These are phyloP conservation scores for Acronicta psi DNA, from an alignment of 2,888 invertebrate genomes.

Conservation along the genomic window DNA sequence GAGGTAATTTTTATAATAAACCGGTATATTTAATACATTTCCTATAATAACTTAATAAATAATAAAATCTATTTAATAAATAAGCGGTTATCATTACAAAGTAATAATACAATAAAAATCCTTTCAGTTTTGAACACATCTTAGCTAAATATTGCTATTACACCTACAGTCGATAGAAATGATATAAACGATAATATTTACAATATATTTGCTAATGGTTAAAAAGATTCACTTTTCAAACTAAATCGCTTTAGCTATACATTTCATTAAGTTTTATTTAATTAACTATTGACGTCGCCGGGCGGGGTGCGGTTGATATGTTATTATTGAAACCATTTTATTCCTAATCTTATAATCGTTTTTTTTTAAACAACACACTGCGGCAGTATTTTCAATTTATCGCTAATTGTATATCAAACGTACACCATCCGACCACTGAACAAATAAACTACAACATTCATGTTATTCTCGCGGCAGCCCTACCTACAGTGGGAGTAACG, in stretches of 20 bases:
- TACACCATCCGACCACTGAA: conserved; percentile 31
- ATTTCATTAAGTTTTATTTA: conserved; percentile 64
- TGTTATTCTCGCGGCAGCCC: conserved; percentile 36
- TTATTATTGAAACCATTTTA: conserved; percentile 1
- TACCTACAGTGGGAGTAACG: not conserved
- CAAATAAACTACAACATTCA: conserved; percentile 49
- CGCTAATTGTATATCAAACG: not conserved
- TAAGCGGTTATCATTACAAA: conserved; percentile 76
- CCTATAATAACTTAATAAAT: conserved; percentile 79
- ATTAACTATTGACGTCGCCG: conserved; percentile 63
- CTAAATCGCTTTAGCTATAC: conserved; percentile 74
- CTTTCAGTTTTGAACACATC: conserved; percentile 86
- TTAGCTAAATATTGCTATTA: conserved; percentile 86
- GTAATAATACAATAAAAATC: conserved; percentile 75
- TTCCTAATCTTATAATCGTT: conserved; percentile 1
- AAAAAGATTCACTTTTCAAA: conserved; percentile 67
- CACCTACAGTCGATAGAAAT: conserved; percentile 79
- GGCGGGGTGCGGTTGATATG: conserved; percentile 41
- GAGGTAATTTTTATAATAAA: conserved; percentile 75
- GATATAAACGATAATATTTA: conserved; percentile 76
- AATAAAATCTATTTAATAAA: conserved; percentile 84
- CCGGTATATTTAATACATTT: conserved; percentile 66
- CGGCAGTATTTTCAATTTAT: conserved; percentile 23
- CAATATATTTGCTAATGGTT: conserved; percentile 77
- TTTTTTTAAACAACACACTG: conserved; percentile 13